phyloP scores from a whole-genome alignment of 1,140 invertebrate species.

The Sarcophaga peregrina region DNA sequence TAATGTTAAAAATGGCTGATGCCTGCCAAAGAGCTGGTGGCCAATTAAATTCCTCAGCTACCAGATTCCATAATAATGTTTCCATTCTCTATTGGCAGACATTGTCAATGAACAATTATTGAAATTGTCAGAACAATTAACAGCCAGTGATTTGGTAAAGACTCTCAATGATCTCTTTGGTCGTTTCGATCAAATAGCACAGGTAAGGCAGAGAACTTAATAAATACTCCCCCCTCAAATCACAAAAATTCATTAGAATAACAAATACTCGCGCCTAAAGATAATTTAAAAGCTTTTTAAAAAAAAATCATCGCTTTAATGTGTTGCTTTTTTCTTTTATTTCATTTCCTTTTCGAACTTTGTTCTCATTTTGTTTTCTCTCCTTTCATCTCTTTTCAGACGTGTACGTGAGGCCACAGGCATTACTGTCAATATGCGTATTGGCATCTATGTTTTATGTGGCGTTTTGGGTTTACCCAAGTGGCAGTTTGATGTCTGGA shows the following conservation, averaged over 20 bases:
- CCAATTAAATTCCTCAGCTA: slow-evolving; percentile 82
- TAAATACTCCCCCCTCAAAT: too few relatives aligned
- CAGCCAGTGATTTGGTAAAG: slow-evolving; percentile 93
- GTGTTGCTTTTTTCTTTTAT: too few relatives aligned
- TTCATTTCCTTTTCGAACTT: neutral
- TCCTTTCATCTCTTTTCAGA: slow-evolving; percentile 67
- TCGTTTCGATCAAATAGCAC: slow-evolving; percentile 95
- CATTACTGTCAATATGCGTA: slow-evolving; percentile 94
- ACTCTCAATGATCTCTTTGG: slow-evolving; percentile 97
- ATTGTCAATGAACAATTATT: too few relatives aligned
- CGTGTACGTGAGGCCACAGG: slow-evolving; percentile 88
- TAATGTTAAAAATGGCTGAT: slow-evolving; percentile 92
- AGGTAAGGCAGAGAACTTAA: slow-evolving; percentile 78
- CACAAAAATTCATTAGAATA: neutral
- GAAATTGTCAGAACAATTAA: slow-evolving; percentile 89
- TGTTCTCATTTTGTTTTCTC: neutral
- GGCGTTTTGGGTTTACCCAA: slow-evolving; percentile 95
- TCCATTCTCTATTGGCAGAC: slow-evolving; percentile 97
- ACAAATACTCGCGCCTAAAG: too few relatives aligned
- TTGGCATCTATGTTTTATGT: slow-evolving; percentile 94
- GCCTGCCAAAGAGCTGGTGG: slow-evolving; percentile 78
- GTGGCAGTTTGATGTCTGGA: slow-evolving; percentile 99
- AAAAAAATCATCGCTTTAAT: too few relatives aligned
- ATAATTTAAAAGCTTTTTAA: too few relatives aligned
- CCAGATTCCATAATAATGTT: slow-evolving; percentile 96